phyloP scores from a whole-genome alignment of 2,113 vertebrate species.

The Oryzias woworae region DNA sequence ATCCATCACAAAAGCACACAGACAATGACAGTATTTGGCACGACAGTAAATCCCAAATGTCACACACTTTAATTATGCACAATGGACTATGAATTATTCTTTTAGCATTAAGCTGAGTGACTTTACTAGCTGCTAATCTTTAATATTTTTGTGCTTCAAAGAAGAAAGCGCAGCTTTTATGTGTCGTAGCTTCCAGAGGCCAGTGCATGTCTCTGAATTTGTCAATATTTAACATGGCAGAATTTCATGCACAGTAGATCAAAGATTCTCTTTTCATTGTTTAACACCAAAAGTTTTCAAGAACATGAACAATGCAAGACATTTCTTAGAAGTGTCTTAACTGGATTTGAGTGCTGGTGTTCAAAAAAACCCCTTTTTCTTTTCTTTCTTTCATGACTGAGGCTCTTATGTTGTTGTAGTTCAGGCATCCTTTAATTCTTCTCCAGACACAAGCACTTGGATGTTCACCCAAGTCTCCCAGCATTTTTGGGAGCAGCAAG shows the following conservation, averaged over 20 bases:
- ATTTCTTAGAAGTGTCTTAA: neutral
- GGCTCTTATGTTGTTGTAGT: too few species aligned
- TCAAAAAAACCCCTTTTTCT: neutral
- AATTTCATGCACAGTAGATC: neutral
- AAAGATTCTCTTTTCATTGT: neutral
- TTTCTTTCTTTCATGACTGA: too few species aligned
- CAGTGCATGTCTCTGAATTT: neutral
- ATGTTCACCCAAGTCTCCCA: neutral
- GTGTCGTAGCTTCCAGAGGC: neutral
- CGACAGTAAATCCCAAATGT: too few species aligned
- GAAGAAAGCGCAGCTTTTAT: neutral
- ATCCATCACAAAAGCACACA: too few species aligned
- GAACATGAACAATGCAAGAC: neutral
- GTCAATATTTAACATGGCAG: neutral
- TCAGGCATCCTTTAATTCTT: too few species aligned
- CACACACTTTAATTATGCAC: too few species aligned
- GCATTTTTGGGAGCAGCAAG: neutral
- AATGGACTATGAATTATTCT: too few species aligned
- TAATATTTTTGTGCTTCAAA: neutral
- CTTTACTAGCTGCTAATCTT: neutral
- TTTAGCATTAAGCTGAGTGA: too few species aligned
- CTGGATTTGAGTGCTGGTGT: slow-evolving; percentile 1
- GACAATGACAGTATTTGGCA: too few species aligned
- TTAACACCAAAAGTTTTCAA: neutral
- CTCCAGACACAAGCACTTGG: neutral